Conservation (phyloP, 2,888 invertebrate genomes). For the Pilophorus perplexus region DNA sequence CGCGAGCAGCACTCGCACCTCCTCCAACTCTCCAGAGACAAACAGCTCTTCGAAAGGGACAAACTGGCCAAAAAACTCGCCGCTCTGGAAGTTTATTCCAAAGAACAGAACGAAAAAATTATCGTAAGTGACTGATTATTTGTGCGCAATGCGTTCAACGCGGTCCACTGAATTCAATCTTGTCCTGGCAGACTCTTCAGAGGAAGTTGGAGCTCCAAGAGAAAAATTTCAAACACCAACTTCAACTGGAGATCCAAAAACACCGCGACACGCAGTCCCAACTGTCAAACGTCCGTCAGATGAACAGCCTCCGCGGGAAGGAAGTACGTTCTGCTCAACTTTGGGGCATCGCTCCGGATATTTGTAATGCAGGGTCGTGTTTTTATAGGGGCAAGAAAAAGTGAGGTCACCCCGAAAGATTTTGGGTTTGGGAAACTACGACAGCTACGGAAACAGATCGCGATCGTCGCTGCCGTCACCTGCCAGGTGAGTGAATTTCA, state of each 20-base stretch:
- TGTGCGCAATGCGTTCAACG: too few relatives aligned
- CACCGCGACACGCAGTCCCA: conserved; percentile 69
- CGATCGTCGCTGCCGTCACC: conserved; percentile 24
- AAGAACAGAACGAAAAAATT: conserved; percentile 54
- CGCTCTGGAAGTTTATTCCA: conserved; percentile 53
- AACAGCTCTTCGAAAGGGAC: conserved; percentile 70
- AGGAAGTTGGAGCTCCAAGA: conserved; percentile 69
- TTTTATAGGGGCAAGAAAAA: conserved; percentile 15
- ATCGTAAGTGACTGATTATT: conserved; percentile 51
- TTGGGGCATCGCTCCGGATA: too few relatives aligned
- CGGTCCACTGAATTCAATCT: background rate
- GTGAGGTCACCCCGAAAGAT: conserved; percentile 4
- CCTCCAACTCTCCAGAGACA: conserved; percentile 68
- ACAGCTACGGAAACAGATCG: conserved; percentile 18
- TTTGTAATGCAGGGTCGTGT: background rate
- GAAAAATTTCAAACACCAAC: conserved; percentile 70
- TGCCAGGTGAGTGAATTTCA: background rate
- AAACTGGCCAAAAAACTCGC: conserved; percentile 63
- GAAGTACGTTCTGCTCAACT: background rate
- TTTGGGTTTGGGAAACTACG: background rate
- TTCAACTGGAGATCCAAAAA: conserved; percentile 66
- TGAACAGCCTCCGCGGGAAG: conserved; percentile 9
- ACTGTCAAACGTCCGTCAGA: conserved; percentile 61
- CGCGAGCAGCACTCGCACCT: conserved; percentile 70
- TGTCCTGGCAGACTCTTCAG: conserved; percentile 57